Conservation (phyloP, 2,113 vertebrate genomes). For the Semnornis frantzii region DNA sequence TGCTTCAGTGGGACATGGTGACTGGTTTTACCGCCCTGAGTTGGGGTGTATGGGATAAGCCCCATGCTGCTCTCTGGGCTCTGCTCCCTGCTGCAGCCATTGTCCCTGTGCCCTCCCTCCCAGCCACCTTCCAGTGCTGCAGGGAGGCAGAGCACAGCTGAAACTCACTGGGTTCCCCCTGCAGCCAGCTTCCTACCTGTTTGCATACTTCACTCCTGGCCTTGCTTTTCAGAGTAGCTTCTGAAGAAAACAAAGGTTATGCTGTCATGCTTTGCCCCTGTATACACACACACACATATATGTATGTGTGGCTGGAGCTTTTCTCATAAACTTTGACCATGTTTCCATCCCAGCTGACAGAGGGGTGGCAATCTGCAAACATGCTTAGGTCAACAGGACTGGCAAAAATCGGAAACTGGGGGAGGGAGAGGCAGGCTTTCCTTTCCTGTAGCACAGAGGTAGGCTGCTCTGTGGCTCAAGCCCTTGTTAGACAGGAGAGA, state of each 20-base stretch:
- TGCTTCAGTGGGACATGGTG: accelerated
- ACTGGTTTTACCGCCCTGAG: accelerated
- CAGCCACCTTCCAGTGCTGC: not conserved
- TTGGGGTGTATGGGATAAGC: not conserved
- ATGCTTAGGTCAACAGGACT: not conserved
- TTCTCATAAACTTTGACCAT: constrained; percentile 52
- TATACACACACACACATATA: not conserved
- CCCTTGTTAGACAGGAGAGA: not conserved
- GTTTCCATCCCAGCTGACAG: not conserved
- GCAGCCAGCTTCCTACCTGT: not conserved
- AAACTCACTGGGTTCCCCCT: not conserved
- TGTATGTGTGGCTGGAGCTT: not conserved
- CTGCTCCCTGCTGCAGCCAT: not conserved
- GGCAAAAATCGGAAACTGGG: not conserved
- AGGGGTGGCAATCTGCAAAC: not conserved
- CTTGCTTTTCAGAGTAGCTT: not conserved
- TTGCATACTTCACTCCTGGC: constrained; percentile 10
- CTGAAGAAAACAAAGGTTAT: constrained; percentile 45
- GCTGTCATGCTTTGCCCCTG: not conserved
- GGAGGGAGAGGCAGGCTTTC: not conserved
- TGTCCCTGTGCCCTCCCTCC: not conserved
- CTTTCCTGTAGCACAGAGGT: not conserved
- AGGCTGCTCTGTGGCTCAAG: not conserved
- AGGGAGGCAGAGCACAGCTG: not conserved
- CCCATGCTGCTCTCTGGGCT: accelerated